Conservation (phyloP, 2,888 invertebrate species). For the Baccha elongata region DNA sequence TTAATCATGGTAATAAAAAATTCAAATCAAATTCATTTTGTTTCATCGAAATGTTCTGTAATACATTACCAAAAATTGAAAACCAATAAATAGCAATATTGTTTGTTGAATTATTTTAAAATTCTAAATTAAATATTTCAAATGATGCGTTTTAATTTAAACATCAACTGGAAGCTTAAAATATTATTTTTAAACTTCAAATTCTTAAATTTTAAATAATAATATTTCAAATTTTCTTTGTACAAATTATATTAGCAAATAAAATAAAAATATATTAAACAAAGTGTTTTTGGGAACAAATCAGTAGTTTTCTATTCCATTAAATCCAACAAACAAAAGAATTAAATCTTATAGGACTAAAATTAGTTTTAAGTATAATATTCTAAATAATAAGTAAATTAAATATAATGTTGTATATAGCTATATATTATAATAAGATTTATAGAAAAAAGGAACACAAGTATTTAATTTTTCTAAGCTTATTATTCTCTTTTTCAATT, state of each 20-base stretch:
- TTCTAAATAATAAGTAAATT: slow-evolving; percentile 1
- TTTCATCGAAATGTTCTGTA: too few species aligned
- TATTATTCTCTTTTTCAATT: not conserved
- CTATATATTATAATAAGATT: not conserved
- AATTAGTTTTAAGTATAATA: slow-evolving; percentile 7
- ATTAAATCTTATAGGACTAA: slow-evolving; percentile 15
- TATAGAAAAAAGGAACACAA: not conserved
- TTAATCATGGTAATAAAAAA: too few species aligned
- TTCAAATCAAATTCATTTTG: too few species aligned
- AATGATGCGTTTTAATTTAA: too few species aligned
- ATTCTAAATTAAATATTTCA: too few species aligned
- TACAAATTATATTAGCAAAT: not conserved
- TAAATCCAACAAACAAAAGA: slow-evolving; percentile 26
- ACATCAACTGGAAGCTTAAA: too few species aligned
- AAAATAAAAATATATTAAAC: slow-evolving; percentile 68
- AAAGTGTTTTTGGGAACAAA: slow-evolving; percentile 77
- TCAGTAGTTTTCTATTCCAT: slow-evolving; percentile 75
- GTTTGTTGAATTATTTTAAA: too few species aligned
- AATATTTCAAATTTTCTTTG: slow-evolving; percentile 44
- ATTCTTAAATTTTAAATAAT: not conserved
- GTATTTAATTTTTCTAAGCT: not conserved
- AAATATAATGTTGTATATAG: slow-evolving; percentile 46
- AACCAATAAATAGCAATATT: too few species aligned
- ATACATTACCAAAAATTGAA: too few species aligned
- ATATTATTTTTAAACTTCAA: too few species aligned